phyloP scores from a whole-genome alignment of 2,113 vertebrate species.

The Hepsetus odoe region DNA sequence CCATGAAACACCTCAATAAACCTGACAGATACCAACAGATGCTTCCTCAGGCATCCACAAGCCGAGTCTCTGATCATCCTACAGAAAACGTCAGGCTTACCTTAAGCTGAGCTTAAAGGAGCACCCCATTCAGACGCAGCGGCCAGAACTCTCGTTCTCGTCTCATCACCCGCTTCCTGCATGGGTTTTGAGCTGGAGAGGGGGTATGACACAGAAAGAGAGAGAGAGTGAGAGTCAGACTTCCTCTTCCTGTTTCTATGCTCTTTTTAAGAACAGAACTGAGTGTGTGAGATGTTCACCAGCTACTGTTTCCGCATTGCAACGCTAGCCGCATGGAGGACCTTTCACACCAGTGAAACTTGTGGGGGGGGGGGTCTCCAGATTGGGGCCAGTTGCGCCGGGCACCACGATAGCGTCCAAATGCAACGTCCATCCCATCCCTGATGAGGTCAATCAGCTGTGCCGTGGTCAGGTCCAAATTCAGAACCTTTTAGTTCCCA shows the following conservation, averaged over 20 bases:
- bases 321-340: neutral
- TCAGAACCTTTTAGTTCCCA: too few species aligned
- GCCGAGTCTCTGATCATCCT: too few species aligned
- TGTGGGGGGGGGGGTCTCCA: too few species aligned
- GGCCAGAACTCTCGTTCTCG: neutral
- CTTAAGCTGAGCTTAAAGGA: neutral
- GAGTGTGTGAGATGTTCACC: constrained; percentile 10
- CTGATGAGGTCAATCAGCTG: too few species aligned
- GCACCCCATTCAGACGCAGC: neutral
- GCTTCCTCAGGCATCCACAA: too few species aligned
- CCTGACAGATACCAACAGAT: too few species aligned
- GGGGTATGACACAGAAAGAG: constrained; percentile 4
- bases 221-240: constrained; percentile 18
- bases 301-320: neutral
- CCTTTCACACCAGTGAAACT: too few species aligned
- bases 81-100: neutral
- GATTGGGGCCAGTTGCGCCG: too few species aligned
- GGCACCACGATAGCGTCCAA: too few species aligned
- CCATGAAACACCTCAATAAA: too few species aligned
- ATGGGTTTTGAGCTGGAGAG: neutral
- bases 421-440: too few species aligned
- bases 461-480: too few species aligned
- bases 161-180: neutral
- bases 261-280: constrained; percentile 32
- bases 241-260: constrained; percentile 46